Evolutionary conservation across 2,888 invertebrate species (phyloP).

Genomic region (Leuctra nigra): DNA sequence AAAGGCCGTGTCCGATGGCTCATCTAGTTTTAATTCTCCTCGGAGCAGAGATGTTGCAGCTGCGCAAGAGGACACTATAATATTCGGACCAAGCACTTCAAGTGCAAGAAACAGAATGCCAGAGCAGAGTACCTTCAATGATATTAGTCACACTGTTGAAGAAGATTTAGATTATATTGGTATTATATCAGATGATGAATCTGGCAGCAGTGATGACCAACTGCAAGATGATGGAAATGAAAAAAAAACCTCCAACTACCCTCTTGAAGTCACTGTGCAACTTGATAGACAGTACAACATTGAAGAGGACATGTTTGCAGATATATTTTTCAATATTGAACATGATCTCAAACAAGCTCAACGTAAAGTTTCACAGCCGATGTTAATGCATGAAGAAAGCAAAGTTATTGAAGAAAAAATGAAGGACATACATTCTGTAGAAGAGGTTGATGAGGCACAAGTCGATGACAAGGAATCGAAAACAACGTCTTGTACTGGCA

Average conservation of each 20-base stretch:
- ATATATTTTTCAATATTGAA: slow-evolving; percentile 47
- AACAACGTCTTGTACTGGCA: no score
- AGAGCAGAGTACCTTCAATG: background rate
- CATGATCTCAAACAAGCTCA: background rate
- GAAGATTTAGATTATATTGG: slow-evolving; percentile 7
- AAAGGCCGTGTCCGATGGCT: background rate
- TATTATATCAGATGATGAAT: slow-evolving; percentile 14
- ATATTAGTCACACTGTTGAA: background rate
- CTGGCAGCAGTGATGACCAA: slow-evolving; percentile 19
- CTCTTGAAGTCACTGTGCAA: slow-evolving; percentile 43
- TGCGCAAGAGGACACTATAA: no score
- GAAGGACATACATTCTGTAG: no score
- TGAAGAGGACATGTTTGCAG: slow-evolving; percentile 65
- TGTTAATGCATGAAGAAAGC: no score
- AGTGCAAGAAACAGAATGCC: background rate
- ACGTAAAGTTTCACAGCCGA: no score
- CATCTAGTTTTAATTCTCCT: background rate
- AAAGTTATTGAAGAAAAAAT: no score
- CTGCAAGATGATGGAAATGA: background rate
- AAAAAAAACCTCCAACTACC: background rate
- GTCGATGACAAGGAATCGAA: no score
- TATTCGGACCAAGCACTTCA: background rate
- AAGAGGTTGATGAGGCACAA: no score
- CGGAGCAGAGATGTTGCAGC: no score
- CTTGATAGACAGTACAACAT: slow-evolving; percentile 40